Base-by-base conservation (phyloP, 2,113 vertebrate genomes). In the Seriola quinqueradiata region DNA sequence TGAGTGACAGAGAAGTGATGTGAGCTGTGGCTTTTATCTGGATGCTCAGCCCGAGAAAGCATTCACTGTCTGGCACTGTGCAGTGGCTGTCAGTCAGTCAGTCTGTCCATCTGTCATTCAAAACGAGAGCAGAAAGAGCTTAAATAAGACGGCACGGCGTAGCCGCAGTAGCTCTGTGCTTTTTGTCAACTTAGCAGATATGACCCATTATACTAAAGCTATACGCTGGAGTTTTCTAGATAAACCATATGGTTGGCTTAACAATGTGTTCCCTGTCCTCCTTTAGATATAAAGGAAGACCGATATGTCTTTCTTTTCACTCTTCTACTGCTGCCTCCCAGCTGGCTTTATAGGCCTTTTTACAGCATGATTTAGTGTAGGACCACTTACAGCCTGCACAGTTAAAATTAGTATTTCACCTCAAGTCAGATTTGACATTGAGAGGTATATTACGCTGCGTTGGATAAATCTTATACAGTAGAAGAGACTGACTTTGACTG, bases 21-120 rank as follows among this genome's bases (percentile, higher is more conserved):
- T 83, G 90, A 90, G 84, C 71, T 50, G 79, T 68, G 72, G 86
- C 75, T 90, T 85, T 93, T 91, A 94, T 93, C 92, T 85, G 90
- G 75, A 90, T 88, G 85, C 87, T 91, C 86, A 81, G 90, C 67
- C 76, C 25, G 38, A 70, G 77, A 85, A 87, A 73, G 84, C 80
- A n/a, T 76, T 88, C 8, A 3, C 82, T 85, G 84, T 87, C 89
- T 81, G 42, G 38, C 58, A 68, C 80, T 63, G 78, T 82, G 80
- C 78, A 68, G 57, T 38, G 84, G 81, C 83, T 93, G 92, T 85
- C 92, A 88, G 80, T 91, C 88, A 85, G 61, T 86, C 91, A 81
- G 81, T 86, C 66, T 77, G 84, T 86, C 89, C 81, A 8, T 86
- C 70, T 83, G 91, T 88, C 92, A 91, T 75, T 88, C 89, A 90